These are phyloP conservation scores for Andrena cerasifolii DNA, from an alignment of 1,140 invertebrate species.

Conservation along the genomic window DNA sequence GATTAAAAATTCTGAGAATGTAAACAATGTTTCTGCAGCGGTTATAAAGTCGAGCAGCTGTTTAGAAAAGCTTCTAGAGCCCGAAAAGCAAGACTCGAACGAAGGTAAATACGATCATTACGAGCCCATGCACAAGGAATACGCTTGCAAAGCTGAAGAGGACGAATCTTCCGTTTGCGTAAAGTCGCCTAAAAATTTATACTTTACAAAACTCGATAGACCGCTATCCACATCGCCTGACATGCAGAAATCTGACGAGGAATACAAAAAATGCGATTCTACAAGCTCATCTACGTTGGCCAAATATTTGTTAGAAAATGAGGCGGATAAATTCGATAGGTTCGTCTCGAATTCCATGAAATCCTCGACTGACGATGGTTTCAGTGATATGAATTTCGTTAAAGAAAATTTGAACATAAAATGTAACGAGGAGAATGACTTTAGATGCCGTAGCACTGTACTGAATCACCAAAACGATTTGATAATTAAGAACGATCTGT, in stretches of 20 bases:
- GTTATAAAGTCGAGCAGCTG: slow-evolving; percentile 7
- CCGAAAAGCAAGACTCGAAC: slow-evolving; percentile 3
- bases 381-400: slow-evolving; percentile 35
- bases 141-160: slow-evolving; percentile 28
- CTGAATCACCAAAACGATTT: slow-evolving; percentile 45
- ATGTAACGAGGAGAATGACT: background rate
- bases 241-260: slow-evolving; percentile 33
- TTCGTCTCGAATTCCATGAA: slow-evolving; percentile 19
- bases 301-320: slow-evolving; percentile 47
- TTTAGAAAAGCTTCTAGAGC: slow-evolving; percentile 39
- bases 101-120: slow-evolving; percentile 24
- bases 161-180: slow-evolving; percentile 64
- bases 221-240: slow-evolving; percentile 25
- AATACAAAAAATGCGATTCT: slow-evolving; percentile 23
- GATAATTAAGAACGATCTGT: slow-evolving; percentile 40
- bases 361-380: slow-evolving; percentile 19
- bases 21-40: slow-evolving; percentile 1
- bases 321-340: slow-evolving; percentile 40
- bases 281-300: slow-evolving; percentile 29
- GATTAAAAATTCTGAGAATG: slow-evolving; percentile 19
- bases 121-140: slow-evolving; percentile 14
- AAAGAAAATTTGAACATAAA: slow-evolving; percentile 12
- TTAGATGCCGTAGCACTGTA: slow-evolving; percentile 24
- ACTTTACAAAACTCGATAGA: slow-evolving; percentile 55
- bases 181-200: slow-evolving; percentile 65